Conservation (phyloP, 1,140 invertebrate species). For the Lineus longissimus region DNA sequence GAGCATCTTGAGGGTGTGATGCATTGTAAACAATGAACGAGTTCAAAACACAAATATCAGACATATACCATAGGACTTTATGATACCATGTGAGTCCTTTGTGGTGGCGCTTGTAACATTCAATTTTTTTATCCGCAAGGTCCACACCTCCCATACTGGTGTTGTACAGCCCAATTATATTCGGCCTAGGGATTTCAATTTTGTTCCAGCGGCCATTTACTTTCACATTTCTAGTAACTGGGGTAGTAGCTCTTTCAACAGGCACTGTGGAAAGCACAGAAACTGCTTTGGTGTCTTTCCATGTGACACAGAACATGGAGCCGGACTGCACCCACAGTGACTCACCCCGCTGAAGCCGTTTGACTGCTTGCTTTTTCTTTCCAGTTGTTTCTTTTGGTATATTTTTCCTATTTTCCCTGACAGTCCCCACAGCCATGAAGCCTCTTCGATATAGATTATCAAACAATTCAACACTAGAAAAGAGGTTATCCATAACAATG, state of each 20-base stretch:
- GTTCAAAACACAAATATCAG: background rate
- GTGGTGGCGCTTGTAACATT: background rate
- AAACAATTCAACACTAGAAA: background rate
- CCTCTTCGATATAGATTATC: background rate
- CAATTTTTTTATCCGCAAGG: background rate
- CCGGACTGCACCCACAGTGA: background rate
- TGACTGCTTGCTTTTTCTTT: background rate
- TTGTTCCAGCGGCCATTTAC: background rate
- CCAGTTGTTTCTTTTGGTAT: background rate
- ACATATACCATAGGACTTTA: background rate
- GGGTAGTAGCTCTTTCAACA: background rate
- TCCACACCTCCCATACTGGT: background rate
- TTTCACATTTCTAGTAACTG: background rate
- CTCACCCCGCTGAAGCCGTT: background rate
- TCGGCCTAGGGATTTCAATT: background rate
- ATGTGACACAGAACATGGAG: background rate
- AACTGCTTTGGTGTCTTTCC: constrained; percentile 2
- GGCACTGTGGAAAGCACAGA: background rate
- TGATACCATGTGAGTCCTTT: background rate
- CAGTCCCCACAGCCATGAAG: background rate
- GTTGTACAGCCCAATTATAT: background rate
- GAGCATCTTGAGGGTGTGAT: background rate
- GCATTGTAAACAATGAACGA: background rate
- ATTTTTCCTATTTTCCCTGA: background rate
- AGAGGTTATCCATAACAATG: background rate